Evolutionary conservation across 2,113 vertebrate species (phyloP).

Genomic region (Xiphophorus hellerii): DNA sequence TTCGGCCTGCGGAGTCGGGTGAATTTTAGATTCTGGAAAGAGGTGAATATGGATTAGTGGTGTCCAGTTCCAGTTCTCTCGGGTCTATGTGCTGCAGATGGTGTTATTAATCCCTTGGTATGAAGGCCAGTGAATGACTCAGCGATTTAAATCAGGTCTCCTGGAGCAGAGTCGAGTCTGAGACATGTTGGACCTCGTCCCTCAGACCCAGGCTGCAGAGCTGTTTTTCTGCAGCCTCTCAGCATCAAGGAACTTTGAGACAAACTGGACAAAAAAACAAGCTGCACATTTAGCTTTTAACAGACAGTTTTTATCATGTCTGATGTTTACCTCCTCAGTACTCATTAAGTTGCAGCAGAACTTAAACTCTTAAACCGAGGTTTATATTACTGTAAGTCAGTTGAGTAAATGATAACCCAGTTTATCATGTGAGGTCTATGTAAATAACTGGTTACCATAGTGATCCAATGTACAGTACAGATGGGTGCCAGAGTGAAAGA

Average conservation of each 20-base stretch:
- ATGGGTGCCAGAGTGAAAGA: too few relatives aligned
- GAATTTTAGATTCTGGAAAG: not conserved
- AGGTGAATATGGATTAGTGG: not conserved
- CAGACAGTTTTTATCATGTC: not conserved
- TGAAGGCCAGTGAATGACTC: not conserved
- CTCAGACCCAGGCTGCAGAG: not conserved
- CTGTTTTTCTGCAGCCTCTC: not conserved
- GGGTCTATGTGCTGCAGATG: not conserved
- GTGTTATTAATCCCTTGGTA: not conserved
- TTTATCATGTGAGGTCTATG: not conserved
- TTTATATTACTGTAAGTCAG: not conserved
- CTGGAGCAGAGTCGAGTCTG: not conserved
- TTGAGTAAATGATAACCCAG: too few relatives aligned
- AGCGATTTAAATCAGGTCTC: not conserved
- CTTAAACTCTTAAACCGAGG: not conserved
- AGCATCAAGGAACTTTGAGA: not conserved
- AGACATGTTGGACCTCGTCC: too few relatives aligned
- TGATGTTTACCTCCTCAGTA: not conserved
- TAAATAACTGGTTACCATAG: too few relatives aligned
- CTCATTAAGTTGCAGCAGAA: not conserved
- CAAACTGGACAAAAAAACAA: slow-evolving; percentile 8
- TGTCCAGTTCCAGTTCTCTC: too few relatives aligned
- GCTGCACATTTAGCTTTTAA: not conserved
- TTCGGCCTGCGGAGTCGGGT: not conserved
- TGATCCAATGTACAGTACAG: too few relatives aligned